Percentiles rank a stretch among this genome's conserved stretches.
Evolutionary conservation across 1,140 invertebrate genomes (phyloP).

Genomic region (Lepidotrigona ventralis): DNA sequence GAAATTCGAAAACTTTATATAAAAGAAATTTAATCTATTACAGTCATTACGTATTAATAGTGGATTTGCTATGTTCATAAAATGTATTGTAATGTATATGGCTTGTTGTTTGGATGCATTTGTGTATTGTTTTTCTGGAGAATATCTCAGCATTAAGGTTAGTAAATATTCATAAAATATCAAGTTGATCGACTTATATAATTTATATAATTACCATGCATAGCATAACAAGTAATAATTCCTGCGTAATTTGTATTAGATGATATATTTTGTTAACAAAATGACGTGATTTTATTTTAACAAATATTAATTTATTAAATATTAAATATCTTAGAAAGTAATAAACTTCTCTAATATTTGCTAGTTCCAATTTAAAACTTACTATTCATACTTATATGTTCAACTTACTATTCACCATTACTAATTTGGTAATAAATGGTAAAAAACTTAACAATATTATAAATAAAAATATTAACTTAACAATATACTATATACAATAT

Average conservation of each 20-base stretch:
- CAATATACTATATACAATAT: too few species aligned
- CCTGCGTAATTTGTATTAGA: background rate
- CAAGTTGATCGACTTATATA: background rate
- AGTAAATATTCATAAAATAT: background rate
- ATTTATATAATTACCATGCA: background rate
- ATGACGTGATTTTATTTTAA: background rate
- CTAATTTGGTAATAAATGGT: too few species aligned
- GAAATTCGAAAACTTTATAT: background rate
- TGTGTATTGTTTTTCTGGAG: constrained; percentile 44
- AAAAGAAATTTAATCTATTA: background rate
- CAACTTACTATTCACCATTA: too few species aligned
- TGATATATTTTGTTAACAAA: background rate
- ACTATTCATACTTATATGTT: too few species aligned
- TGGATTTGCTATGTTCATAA: background rate
- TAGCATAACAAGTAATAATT: background rate
- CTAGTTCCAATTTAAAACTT: background rate
- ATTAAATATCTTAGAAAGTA: too few species aligned
- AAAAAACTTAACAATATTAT: too few species aligned
- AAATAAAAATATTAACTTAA: too few species aligned
- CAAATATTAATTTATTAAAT: background rate
- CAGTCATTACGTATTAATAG: background rate
- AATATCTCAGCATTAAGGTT: constrained; percentile 49
- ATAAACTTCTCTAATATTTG: background rate
- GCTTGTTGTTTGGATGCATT: constrained; percentile 18
- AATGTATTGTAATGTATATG: constrained; percentile 11